Evolutionary conservation across 2,797 vertebrate genomes (phyloP), one percentile per base, ranked within the genome.

Genomic region (Pagetopsis macropterus): DNA sequence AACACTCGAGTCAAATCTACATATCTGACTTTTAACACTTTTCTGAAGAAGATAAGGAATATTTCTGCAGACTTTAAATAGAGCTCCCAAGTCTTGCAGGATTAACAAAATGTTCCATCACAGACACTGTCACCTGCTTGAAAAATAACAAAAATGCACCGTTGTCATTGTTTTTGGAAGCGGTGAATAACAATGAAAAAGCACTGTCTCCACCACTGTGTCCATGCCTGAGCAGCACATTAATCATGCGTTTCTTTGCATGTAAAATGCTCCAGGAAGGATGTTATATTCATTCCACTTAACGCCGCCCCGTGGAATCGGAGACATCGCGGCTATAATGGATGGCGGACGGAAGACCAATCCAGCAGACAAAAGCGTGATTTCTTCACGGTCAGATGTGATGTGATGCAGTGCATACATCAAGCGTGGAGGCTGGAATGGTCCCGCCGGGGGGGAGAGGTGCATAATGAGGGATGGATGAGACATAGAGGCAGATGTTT

Each of bases 261-360:
- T 83, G 83, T 79, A 65, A 87, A 90, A 87, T 64, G 79, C 84
- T 78, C 70, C 31, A 44, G 86, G 84, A 91, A 84, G 76, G 83
- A 83, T 87, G 92, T 90, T 60, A 77, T 81, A 88, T 90, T 91
- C 84, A 87, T 88, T 79, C 78, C 59, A 64, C 82, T 83, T 84
- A 84, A 90, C 87, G 57, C 84, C 78, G 37, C 78, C 74, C 79
- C 46, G 16, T n/a, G 66, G 83, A 89, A 82, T 86, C 55, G 0
- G 62, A 90, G 83, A 82, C 65, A 52, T 13, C 4, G 50, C 65
- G 3, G 40, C 58, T 83, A 41, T 89, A 86, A 93, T 80, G 73
- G 85, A 91, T 90, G 87, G 63, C 31, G 5, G 59, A 79, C 74
- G 6, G n/a, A 60, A 63, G 81, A 81, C 72, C 79, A 70, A 76